These are phyloP conservation scores for Lipophrys pholis DNA, from an alignment of 2,113 vertebrate genomes.

Conservation along the genomic window DNA sequence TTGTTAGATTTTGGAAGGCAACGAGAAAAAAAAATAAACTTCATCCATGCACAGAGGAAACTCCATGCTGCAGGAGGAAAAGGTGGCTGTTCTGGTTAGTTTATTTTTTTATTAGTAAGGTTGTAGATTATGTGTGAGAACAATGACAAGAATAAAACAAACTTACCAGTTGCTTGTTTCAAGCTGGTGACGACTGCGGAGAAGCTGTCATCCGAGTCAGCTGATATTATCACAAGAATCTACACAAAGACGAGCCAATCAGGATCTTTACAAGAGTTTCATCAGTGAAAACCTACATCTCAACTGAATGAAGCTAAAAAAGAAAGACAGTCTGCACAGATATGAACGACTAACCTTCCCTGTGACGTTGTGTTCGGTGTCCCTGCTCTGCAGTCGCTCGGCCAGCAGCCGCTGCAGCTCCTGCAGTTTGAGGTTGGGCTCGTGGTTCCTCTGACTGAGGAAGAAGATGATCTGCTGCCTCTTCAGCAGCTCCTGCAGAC, in stretches of 20 bases:
- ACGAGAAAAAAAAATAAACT: too few relatives aligned
- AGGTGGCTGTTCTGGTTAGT: too few relatives aligned
- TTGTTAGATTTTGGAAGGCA: too few relatives aligned
- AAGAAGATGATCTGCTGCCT: conserved; percentile 87
- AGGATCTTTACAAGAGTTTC: not conserved
- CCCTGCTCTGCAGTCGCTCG: conserved; percentile 77
- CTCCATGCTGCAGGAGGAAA: too few relatives aligned
- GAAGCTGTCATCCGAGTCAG: conserved; percentile 75
- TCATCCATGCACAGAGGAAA: too few relatives aligned
- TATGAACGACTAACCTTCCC: conserved; percentile 61
- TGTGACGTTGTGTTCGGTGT: conserved; percentile 23
- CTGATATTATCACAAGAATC: conserved; percentile 78
- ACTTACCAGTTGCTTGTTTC: conserved; percentile 84
- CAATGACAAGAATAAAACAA: not conserved
- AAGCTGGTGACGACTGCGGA: conserved; percentile 77
- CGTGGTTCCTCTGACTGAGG: conserved; percentile 82
- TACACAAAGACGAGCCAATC: conserved; percentile 44
- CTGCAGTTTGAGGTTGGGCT: conserved; percentile 85
- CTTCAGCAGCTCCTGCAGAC: conserved; percentile 86
- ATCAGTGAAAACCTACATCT: not conserved
- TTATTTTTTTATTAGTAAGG: too few relatives aligned
- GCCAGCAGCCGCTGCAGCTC: conserved; percentile 82
- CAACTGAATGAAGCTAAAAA: too few relatives aligned
- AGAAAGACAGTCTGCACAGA: too few relatives aligned
- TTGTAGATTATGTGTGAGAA: too few relatives aligned